Base-by-base conservation (phyloP, 2,888 invertebrate species). In the Tenthredo mesomela region DNA sequence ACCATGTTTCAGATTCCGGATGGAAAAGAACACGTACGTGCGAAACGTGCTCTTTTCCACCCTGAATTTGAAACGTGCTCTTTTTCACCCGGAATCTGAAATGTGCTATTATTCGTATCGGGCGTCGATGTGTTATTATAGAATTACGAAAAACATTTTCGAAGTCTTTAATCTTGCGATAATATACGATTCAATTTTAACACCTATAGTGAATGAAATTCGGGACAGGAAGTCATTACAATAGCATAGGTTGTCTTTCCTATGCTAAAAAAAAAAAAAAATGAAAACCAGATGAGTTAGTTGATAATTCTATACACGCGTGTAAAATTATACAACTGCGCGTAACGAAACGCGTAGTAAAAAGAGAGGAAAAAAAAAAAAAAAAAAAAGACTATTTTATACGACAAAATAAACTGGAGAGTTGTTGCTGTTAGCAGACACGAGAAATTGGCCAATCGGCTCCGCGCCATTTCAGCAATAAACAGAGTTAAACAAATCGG, bases 401-500 rank as follows among this genome's bases (percentile, higher is more conserved):
- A 18, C 40, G n/a, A 40, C 37, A 71, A 71, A n/a, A 21, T 40
- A 21, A 25, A 25, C 21, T 7, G 18, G 12, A 61, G 61, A 58
- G 21, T 58, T 21, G 58, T 25, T 61, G 25, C 61, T 61, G 25
- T 61, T 25, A 67, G 67, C 33, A 50, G 50, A 77, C n/a, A 18
- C 33, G 50, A 77, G 47, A 77, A 77, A 77, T 77, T 77, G 50
- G 54, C 77, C 50, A 77, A 50, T 50, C 47, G 54, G 54, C 33
- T 40, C 18, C 33, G 18, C 71, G 43, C 43, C 21, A 43, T 73
- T 73, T 73, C 71, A 73, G 40, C 40, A 73, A 73, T 73, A 73
- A 73, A 73, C 71, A 73, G 37, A 43, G 71, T 73, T 73, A 40
- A 80, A 61, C 80, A 61, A 61, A 61, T 80, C 80, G 80, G 37